Conservation (phyloP, 2,888 invertebrate genomes). For the Pandemis corylana region DNA sequence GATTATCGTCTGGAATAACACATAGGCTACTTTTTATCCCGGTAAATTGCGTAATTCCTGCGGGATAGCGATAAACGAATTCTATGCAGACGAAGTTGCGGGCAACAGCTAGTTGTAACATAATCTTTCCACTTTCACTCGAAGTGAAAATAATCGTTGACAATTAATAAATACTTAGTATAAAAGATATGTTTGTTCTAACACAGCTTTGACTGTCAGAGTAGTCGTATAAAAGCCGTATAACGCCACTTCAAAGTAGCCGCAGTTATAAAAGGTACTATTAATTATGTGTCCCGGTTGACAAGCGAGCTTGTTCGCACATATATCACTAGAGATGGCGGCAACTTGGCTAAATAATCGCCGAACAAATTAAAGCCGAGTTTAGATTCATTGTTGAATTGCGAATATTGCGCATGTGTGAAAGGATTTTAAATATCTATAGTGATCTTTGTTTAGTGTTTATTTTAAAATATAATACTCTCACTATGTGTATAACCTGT, state of each 20-base stretch:
- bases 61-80: too few species aligned
- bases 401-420: too few species aligned
- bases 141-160: neutral
- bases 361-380: neutral
- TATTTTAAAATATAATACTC: too few species aligned
- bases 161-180: neutral
- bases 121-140: neutral
- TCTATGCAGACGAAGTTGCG: too few species aligned
- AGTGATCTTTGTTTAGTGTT: too few species aligned
- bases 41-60: too few species aligned
- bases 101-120: too few species aligned
- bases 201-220: neutral
- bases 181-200: slow-evolving; percentile 2
- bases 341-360: slow-evolving; percentile 4
- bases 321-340: slow-evolving; percentile 11
- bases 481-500: too few species aligned
- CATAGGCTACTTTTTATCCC: too few species aligned
- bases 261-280: slow-evolving; percentile 13
- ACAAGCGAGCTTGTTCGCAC: slow-evolving; percentile 5
- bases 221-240: neutral
- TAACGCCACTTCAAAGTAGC: slow-evolving; percentile 7
- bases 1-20: too few species aligned
- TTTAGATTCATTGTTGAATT: neutral
- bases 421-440: too few species aligned
- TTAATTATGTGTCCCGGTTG: slow-evolving; percentile 14